These are phyloP conservation scores for Pyralis farinalis DNA, from an alignment of 2,888 invertebrate genomes.

Conservation along the genomic window DNA sequence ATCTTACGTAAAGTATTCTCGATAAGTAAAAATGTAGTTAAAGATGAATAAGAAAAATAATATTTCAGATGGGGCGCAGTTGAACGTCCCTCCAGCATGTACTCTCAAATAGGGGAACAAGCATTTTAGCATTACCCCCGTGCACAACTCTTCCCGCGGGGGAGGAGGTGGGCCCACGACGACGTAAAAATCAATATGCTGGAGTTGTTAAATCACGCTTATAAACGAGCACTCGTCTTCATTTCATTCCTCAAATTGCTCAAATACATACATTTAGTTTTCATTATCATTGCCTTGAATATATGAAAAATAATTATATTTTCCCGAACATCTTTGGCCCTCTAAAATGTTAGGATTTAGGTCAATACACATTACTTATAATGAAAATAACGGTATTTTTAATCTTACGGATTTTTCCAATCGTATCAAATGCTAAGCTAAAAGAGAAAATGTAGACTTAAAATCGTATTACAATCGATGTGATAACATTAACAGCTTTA, in stretches of 20 bases:
- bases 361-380: no score
- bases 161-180: conserved; percentile 77
- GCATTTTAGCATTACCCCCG: conserved; percentile 82
- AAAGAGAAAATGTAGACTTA: no score
- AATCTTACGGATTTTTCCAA: no score
- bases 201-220: conserved; percentile 89
- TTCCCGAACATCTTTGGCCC: no score
- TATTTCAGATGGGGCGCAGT: conserved; percentile 38
- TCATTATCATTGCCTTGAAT: conserved; percentile 30
- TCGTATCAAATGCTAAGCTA: no score
- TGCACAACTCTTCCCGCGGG: conserved; percentile 80
- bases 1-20: conserved; percentile 63
- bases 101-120: conserved; percentile 82
- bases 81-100: conserved; percentile 76
- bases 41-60: conserved; percentile 45
- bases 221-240: conserved; percentile 82
- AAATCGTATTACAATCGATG: conserved; percentile 14
- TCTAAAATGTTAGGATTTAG: no score
- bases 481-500: conserved; percentile 21
- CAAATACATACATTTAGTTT: conserved; percentile 55
- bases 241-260: conserved; percentile 77
- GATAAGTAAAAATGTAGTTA: conserved; percentile 52
- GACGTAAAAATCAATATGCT: conserved; percentile 84
- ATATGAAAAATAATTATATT: background rate
- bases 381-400: no score